phyloP scores from a whole-genome alignment of 2,888 invertebrate species.

The Gymnocheta viridis region DNA sequence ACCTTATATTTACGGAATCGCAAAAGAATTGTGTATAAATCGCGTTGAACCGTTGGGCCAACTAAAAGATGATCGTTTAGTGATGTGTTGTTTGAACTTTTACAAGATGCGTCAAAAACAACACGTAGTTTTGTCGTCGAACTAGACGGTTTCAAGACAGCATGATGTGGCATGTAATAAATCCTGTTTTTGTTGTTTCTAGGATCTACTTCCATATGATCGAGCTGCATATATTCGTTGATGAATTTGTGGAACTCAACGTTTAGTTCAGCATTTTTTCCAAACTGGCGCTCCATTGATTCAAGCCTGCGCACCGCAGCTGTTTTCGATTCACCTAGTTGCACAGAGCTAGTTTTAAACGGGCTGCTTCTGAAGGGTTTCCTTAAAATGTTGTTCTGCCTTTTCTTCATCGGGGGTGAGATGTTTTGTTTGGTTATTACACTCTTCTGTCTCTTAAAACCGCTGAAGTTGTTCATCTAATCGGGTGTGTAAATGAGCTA shows the following conservation, averaged over 20 bases:
- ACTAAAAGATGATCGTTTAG: slow-evolving; percentile 57
- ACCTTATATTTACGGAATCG: slow-evolving; percentile 39
- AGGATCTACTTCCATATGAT: slow-evolving; percentile 39
- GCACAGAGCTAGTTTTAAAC: slow-evolving; percentile 30
- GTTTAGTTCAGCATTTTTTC: not conserved
- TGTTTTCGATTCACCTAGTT: slow-evolving; percentile 41
- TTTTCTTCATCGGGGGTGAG: slow-evolving; percentile 26
- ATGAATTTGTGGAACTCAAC: slow-evolving; percentile 31
- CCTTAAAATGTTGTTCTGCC: slow-evolving; percentile 51
- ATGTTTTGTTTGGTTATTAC: not conserved
- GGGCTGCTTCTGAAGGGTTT: not conserved
- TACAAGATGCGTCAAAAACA: slow-evolving; percentile 56
- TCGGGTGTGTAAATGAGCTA: slow-evolving; percentile 25
- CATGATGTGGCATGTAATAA: slow-evolving; percentile 62
- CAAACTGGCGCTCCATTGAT: slow-evolving; percentile 46
- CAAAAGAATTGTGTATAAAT: slow-evolving; percentile 13
- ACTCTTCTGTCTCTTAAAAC: slow-evolving; percentile 64
- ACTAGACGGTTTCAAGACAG: slow-evolving; percentile 53
- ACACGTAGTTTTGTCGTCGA: slow-evolving; percentile 61
- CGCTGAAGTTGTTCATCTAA: slow-evolving; percentile 49
- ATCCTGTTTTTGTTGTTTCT: not conserved
- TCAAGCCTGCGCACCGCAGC: slow-evolving; percentile 18
- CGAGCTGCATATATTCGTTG: slow-evolving; percentile 38
- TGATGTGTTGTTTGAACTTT: slow-evolving; percentile 50
- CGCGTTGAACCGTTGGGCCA: slow-evolving; percentile 24